Percentiles rank a stretch among this genome's conserved stretches.
phyloP scores from a whole-genome alignment of 2,113 vertebrate genomes.

The Vimba vimba region DNA sequence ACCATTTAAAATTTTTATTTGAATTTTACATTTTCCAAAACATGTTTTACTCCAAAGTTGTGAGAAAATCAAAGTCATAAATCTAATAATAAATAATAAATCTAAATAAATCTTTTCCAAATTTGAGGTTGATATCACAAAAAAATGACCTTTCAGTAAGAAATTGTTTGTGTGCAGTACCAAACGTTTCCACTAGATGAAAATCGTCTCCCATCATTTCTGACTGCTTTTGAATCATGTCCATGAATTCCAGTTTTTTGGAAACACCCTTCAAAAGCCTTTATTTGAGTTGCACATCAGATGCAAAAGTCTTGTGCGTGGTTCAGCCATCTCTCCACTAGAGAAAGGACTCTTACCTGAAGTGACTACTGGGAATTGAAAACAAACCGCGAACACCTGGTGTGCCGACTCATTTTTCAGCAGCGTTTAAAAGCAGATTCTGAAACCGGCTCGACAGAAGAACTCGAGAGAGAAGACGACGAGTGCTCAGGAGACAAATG shows the following conservation, averaged over 20 bases:
- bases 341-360: conserved; percentile 52
- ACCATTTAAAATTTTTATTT: no score
- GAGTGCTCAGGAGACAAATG: conserved; percentile 70
- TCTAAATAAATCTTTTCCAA: no score
- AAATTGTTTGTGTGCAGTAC: no score
- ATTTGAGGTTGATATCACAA: no score
- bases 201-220: no score
- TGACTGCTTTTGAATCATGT: no score
- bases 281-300: background rate
- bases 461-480: conserved; percentile 54
- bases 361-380: conserved; percentile 64
- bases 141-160: no score
- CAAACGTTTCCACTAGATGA: no score
- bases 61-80: no score
- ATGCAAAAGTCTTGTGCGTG: background rate
- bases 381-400: conserved; percentile 64
- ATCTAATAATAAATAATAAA: no score
- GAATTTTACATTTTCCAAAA: no score
- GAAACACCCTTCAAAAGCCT: background rate
- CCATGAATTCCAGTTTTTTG: background rate
- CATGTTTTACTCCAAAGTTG: no score
- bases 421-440: conserved; percentile 63
- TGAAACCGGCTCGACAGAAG: conserved; percentile 67
- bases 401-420: conserved; percentile 65
- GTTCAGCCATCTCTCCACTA: conserved; percentile 39